Base-by-base conservation (phyloP, 2,888 invertebrate genomes). In the Cephus pulcher region DNA sequence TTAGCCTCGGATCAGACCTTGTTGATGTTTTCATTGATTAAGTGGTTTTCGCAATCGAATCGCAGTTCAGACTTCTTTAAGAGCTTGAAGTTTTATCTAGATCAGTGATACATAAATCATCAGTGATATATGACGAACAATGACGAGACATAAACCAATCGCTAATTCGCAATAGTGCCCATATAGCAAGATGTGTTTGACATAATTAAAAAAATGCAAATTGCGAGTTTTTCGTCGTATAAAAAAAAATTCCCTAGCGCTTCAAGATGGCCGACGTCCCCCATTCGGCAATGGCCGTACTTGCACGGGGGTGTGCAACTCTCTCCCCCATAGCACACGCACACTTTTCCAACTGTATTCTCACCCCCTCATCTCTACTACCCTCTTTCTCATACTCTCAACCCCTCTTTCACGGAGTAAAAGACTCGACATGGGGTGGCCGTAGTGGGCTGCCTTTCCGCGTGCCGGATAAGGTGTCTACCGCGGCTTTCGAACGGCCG, bases 381-480 rank as follows among this genome's bases (percentile, higher is more conserved):
- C 56, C 56, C 56, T 56, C 56, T 56, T 56, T 56, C 56, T 56
- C 56, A 56, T 56, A 56, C 56, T 32, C 34, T 30, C 32, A 32
- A 71, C 71, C 71, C 71, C 71, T 71, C 33, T 71, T 30, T 32
- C 71, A 23, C 71, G 71, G 33, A 34, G 71, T 32, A 34, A 34
- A 71, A 32, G 71, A 34, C 71, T 71, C 71, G 71, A 71, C 71
- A 71, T 71, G 71, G 71, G 71, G 71, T 71, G 71, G 32, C 32
- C 71, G 32, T 33, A 32, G 71, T 32, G 33, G 70, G 34, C 71
- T 71, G 71, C 71, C 71, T 71, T 71, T 71, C 71, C 71, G 71
- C 71, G 71, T 32, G 71, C 33, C 71, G 71, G 71, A 71, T 71
- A 71, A 71, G 71, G 71, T 71, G 71, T 71, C 71, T 71, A 32